Evolutionary conservation across 2,797 vertebrate species (phyloP).

Genomic region (Strix occidentalis): DNA sequence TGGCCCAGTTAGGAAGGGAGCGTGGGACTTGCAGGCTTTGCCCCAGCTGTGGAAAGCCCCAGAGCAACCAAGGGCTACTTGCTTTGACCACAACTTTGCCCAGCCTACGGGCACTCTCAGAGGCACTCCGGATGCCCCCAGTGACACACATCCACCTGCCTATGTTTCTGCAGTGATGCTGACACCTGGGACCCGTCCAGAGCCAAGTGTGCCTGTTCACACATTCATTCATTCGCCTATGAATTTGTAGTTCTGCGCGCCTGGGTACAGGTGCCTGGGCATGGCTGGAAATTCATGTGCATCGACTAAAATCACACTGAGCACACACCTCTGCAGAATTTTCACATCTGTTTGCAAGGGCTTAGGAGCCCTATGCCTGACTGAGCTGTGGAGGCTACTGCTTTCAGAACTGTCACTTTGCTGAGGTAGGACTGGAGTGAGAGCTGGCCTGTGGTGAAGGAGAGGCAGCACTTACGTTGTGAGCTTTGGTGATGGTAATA

Average conservation of each 20-base stretch:
- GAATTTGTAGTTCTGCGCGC: background rate
- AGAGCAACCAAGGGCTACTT: background rate
- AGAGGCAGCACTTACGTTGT: conserved; percentile 78
- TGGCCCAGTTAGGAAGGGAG: background rate
- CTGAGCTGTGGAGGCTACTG: background rate
- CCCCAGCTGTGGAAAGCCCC: background rate
- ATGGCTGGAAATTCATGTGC: background rate
- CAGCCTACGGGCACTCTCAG: background rate
- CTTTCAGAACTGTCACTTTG: background rate
- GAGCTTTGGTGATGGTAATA: conserved; percentile 93
- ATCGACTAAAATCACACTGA: background rate
- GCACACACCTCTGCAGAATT: background rate
- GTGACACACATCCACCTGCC: background rate
- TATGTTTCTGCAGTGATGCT: background rate
- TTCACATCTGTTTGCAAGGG: background rate
- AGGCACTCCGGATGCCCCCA: background rate
- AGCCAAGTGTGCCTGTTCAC: background rate
- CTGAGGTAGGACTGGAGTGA: background rate
- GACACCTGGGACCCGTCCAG: background rate
- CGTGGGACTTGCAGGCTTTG: background rate
- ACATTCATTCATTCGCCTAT: background rate
- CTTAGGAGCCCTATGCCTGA: background rate
- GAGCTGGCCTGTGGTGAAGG: background rate
- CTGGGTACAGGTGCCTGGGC: background rate
- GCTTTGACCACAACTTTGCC: background rate